Percentiles rank a stretch among this genome's conserved stretches.
These are phyloP conservation scores for Puntigrus tetrazona DNA, from an alignment of 2,113 vertebrate genomes.

Conservation along the genomic window DNA sequence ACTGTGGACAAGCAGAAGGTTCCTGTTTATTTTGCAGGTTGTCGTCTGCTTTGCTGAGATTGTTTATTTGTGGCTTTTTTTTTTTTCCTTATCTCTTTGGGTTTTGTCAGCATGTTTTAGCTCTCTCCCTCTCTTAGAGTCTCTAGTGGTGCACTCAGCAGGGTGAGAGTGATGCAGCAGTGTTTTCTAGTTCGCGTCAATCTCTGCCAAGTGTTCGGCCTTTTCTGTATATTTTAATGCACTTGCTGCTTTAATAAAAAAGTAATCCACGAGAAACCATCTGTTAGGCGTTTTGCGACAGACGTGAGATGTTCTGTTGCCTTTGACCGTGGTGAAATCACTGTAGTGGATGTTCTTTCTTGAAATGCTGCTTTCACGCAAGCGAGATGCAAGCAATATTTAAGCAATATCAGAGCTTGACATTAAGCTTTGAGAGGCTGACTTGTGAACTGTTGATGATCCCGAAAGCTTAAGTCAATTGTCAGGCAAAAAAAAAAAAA, in stretches of 20 bases:
- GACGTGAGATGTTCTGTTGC: not conserved
- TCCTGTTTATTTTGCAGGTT: conserved; percentile 34
- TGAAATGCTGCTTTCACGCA: not conserved
- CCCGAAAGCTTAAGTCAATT: no score
- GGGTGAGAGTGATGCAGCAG: conserved; percentile 28
- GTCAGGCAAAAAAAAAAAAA: no score
- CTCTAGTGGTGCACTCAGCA: conserved; percentile 16
- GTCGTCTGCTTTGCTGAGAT: conserved; percentile 36
- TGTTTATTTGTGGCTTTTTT: conserved; percentile 39
- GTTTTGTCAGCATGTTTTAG: conserved; percentile 47
- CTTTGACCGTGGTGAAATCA: not conserved
- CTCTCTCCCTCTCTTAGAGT: conserved; percentile 11
- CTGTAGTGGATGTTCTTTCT: not conserved
- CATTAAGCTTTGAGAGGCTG: no score
- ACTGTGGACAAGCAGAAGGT: conserved; percentile 28
- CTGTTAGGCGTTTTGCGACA: not conserved
- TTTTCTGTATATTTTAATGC: conserved; percentile 14
- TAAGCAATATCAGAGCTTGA: no score
- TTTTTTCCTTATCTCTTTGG: not conserved
- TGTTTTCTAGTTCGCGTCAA: conserved; percentile 56
- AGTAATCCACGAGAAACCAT: not conserved
- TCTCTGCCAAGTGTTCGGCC: conserved; percentile 27
- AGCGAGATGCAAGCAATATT: not conserved
- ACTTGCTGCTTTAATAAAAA: not conserved
- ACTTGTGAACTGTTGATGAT: no score